phyloP scores from a whole-genome alignment of 2,888 invertebrate genomes.

The Dasysyrphus albostriatus region DNA sequence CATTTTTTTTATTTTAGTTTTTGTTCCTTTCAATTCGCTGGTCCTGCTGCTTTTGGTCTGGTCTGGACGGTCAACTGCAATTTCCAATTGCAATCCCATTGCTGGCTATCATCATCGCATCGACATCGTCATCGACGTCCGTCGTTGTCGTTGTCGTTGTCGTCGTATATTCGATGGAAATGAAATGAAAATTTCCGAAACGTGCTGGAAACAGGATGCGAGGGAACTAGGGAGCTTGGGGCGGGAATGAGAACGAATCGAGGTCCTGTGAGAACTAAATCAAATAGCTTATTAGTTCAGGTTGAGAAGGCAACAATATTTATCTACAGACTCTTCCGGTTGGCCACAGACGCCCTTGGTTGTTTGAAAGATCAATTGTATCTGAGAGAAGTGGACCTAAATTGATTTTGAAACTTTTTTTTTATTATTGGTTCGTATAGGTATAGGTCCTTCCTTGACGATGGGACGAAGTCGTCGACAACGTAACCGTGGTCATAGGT shows the following conservation, averaged over 20 bases:
- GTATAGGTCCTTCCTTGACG: not conserved
- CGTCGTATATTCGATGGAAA: slow-evolving; percentile 56
- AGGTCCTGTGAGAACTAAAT: slow-evolving; percentile 61
- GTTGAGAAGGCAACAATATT: slow-evolving; percentile 76
- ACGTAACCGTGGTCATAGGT: slow-evolving; percentile 38
- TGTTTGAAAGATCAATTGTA: slow-evolving; percentile 61
- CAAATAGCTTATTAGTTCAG: slow-evolving; percentile 76
- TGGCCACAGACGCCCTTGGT: slow-evolving; percentile 68
- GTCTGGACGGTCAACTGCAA: slow-evolving; percentile 60
- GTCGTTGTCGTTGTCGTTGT: slow-evolving; percentile 25
- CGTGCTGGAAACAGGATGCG: slow-evolving; percentile 51
- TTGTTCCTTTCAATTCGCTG: slow-evolving; percentile 41
- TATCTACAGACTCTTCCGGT: slow-evolving; percentile 75
- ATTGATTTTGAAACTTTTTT: slow-evolving; percentile 65
- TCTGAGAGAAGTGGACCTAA: slow-evolving; percentile 60
- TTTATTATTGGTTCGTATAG: not conserved
- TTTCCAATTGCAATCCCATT: slow-evolving; percentile 66
- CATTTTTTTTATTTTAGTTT: slow-evolving; percentile 20
- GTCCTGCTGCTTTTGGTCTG: slow-evolving; percentile 2
- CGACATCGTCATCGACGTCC: slow-evolving; percentile 33
- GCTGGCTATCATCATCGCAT: slow-evolving; percentile 63
- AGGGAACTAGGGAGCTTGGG: not conserved
- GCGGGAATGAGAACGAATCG: not conserved
- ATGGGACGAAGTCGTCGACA: not conserved
- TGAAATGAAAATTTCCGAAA: slow-evolving; percentile 72